Evolutionary conservation across 1,140 invertebrate species (phyloP), one percentile per base, ranked within the genome.

Genomic region (Geopemphigus sp.): DNA sequence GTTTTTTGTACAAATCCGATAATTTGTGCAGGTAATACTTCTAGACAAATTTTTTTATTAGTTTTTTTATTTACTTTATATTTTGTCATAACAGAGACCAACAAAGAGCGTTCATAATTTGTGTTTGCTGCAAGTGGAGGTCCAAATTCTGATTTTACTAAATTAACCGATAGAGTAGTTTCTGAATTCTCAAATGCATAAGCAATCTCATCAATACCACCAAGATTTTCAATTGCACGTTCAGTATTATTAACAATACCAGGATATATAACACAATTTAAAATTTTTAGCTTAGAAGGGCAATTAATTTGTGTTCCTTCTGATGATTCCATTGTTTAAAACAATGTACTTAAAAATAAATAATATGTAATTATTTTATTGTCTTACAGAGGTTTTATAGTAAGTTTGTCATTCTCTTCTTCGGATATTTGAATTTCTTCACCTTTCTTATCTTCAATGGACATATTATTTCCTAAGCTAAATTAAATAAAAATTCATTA

Each of bases 331-430:
- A 78, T 78, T 29, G 47, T 63, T 78, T 14, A 57, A 57, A 57
- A 5, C 45, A 59, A 74, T 45, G 17, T 29, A 57, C 32, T 45
- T 17, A 59, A 74, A 39, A 39, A 39, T 39, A 39, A 78, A 19
- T 63, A 63, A 78, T 50, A n/a, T 54, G 53, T 54, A 53, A 72
- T 54, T 17, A 29, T 72, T 53, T 54, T 54, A 72, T 54, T 59
- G 14, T 45, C 74, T 78, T 78, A 78, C 74, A 78, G 57, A 19
- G 74, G 74, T 61, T 59, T 78, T 11, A 78, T 78, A 5, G 74
- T 78, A 78, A 78, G 74, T 78, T 78, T 78, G 45, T 78, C 74
- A 78, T 78, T 78, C 61, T 78, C 74, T 78, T 78, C 74, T 61
- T 78, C 74, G 19, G 74, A 78, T 47, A 78, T 78, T 17, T 47